phyloP scores from a whole-genome alignment of 1,140 invertebrate species.

The Drosophila mauritiana region DNA sequence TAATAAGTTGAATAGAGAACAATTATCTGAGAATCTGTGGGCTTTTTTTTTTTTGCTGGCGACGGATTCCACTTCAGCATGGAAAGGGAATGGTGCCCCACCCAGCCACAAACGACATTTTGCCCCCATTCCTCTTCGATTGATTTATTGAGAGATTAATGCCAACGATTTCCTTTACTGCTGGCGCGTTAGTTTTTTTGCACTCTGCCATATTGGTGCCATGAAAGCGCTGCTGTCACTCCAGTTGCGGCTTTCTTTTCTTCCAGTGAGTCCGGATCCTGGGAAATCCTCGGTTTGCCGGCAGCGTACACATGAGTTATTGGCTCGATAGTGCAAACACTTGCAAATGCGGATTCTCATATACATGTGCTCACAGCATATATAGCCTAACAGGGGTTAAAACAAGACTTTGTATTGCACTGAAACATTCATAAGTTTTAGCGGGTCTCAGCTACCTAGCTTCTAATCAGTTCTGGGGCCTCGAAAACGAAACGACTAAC shows the following conservation, averaged over 20 bases:
- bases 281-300: conserved; percentile 8
- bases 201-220: conserved; percentile 36
- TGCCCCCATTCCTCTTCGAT: conserved; percentile 17
- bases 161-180: conserved; percentile 47
- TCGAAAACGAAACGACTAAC: conserved; percentile 8
- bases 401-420: conserved; percentile 35
- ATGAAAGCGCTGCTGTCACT: conserved; percentile 46
- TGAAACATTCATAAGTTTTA: conserved; percentile 43
- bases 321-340: conserved; percentile 47
- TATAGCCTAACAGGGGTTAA: not conserved
- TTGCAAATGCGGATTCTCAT: conserved; percentile 19
- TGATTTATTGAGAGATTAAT: conserved; percentile 65
- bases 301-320: conserved; percentile 37
- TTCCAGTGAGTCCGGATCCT: conserved; percentile 20
- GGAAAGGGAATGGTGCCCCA: not conserved
- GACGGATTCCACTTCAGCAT: not conserved
- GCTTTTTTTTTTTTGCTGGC: not conserved
- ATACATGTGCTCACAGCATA: too few species aligned
- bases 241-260: conserved; percentile 41
- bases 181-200: conserved; percentile 41
- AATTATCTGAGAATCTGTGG: not conserved
- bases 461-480: conserved; percentile 27
- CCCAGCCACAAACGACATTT: conserved; percentile 24
- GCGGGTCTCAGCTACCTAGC: not conserved
- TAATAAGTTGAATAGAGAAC: not conserved